These are phyloP conservation scores for Cheirogaleus medius DNA, from an alignment of 2,113 vertebrate species.

Conservation along the genomic window DNA sequence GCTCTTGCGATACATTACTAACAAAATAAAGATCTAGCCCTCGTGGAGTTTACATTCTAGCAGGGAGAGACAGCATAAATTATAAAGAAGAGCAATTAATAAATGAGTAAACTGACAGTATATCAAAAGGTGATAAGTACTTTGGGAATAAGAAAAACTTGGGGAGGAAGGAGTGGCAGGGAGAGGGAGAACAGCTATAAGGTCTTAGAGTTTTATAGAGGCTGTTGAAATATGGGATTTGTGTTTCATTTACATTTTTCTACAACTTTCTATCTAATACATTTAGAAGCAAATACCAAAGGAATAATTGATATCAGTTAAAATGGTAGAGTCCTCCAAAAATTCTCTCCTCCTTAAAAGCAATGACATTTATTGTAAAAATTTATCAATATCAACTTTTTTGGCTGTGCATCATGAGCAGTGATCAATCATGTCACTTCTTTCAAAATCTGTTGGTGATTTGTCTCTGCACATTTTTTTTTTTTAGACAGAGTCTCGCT, in stretches of 20 bases:
- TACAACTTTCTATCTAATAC: not conserved
- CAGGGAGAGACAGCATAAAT: not conserved
- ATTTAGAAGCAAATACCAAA: slow-evolving; percentile 23
- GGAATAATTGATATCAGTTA: not conserved
- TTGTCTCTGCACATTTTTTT: not conserved
- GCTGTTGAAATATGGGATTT: not conserved
- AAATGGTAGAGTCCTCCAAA: not conserved
- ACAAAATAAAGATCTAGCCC: not conserved
- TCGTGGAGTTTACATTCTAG: not conserved
- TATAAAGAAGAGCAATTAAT: not conserved
- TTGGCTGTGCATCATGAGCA: not conserved
- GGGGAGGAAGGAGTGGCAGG: not conserved
- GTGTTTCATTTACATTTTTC: not conserved
- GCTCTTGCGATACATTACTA: not conserved
- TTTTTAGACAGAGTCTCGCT: no score
- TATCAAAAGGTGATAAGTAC: not conserved
- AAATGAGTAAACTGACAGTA: not conserved
- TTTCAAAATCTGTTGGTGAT: not conserved
- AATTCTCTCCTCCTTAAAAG: not conserved
- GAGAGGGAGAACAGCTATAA: not conserved
- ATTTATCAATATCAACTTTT: not conserved
- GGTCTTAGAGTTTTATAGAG: not conserved
- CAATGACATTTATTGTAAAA: not conserved
- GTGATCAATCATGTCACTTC: not conserved
- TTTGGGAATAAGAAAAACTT: not conserved